Conservation (phyloP, 1,140 invertebrate species). For the Eurosta solidaginis region DNA sequence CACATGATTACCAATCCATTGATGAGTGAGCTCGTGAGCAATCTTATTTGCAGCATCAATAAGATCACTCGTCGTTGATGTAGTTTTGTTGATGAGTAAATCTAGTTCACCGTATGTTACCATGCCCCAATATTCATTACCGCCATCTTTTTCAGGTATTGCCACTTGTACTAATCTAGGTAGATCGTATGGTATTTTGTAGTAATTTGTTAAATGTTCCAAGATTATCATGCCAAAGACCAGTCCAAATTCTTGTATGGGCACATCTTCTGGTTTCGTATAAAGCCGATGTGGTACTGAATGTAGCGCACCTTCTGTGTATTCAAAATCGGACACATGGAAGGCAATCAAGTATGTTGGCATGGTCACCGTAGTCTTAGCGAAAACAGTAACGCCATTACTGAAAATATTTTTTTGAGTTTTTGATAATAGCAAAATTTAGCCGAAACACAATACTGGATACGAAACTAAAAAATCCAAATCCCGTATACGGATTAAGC, state of each 20-base stretch:
- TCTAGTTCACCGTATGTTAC: conserved; percentile 55
- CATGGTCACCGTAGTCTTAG: conserved; percentile 40
- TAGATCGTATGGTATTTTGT: conserved; percentile 44
- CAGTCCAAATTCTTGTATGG: conserved; percentile 51
- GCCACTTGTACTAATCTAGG: conserved; percentile 54
- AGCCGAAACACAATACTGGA: no score
- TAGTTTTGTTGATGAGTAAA: conserved; percentile 45
- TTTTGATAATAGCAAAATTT: not conserved
- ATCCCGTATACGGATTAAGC: no score
- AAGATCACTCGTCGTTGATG: conserved; percentile 50
- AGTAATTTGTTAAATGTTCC: conserved; percentile 47
- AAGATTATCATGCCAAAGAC: conserved; percentile 49
- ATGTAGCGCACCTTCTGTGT: conserved; percentile 49
- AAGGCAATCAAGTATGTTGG: conserved; percentile 54
- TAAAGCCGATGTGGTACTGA: conserved; percentile 53
- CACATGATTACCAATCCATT: conserved; percentile 72
- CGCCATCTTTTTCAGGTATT: conserved; percentile 52
- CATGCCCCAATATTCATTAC: conserved; percentile 59
- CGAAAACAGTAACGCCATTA: conserved; percentile 39
- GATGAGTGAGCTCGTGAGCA: conserved; percentile 69
- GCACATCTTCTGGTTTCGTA: conserved; percentile 45
- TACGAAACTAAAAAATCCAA: no score
- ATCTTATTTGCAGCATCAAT: conserved; percentile 65
- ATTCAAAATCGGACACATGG: conserved; percentile 62
- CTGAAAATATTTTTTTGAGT: not conserved